phyloP scores from a whole-genome alignment of 2,113 vertebrate species.

The Ptychochromis oligacanthus region DNA sequence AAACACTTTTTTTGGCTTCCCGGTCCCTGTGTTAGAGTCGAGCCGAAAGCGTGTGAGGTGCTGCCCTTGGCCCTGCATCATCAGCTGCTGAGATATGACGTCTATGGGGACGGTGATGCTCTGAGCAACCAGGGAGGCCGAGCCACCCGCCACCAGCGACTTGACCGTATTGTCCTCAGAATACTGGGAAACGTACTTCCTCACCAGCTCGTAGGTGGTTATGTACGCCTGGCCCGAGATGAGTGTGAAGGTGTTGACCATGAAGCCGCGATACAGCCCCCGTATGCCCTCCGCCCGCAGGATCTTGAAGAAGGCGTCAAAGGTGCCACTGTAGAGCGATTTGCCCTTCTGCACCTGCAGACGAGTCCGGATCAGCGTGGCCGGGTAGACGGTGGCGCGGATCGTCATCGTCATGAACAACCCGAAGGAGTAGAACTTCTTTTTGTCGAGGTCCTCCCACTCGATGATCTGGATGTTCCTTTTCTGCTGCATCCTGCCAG shows the following conservation, averaged over 20 bases:
- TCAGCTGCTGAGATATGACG: constrained; percentile 95
- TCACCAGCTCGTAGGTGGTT: constrained; percentile 96
- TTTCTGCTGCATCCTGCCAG: constrained; percentile 78
- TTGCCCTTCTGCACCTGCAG: constrained; percentile 95
- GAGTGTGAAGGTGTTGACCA: constrained; percentile 96
- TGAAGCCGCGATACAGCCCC: constrained; percentile 92
- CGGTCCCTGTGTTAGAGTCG: constrained; percentile 23
- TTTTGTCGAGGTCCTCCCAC: constrained; percentile 98
- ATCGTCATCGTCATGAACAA: constrained; percentile 97
- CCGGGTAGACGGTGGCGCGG: constrained; percentile 93
- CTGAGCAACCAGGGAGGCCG: constrained; percentile 94
- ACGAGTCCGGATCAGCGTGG: constrained; percentile 93
- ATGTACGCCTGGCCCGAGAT: constrained; percentile 98
- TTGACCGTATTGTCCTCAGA: constrained; percentile 90
- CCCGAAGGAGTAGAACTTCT: constrained; percentile 95
- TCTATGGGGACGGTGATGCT: constrained; percentile 98
- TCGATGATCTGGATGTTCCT: constrained; percentile 98
- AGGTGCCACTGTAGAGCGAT: constrained; percentile 91
- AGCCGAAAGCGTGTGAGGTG: constrained; percentile 90
- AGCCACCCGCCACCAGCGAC: constrained; percentile 93
- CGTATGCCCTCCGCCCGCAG: constrained; percentile 84
- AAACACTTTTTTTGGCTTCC: constrained; percentile 80
- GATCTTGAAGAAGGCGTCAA: constrained; percentile 96
- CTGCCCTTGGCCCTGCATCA: constrained; percentile 93
- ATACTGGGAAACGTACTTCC: constrained; percentile 89